phyloP scores from a whole-genome alignment of 2,113 vertebrate genomes.

The Cranoglanis bouderius region DNA sequence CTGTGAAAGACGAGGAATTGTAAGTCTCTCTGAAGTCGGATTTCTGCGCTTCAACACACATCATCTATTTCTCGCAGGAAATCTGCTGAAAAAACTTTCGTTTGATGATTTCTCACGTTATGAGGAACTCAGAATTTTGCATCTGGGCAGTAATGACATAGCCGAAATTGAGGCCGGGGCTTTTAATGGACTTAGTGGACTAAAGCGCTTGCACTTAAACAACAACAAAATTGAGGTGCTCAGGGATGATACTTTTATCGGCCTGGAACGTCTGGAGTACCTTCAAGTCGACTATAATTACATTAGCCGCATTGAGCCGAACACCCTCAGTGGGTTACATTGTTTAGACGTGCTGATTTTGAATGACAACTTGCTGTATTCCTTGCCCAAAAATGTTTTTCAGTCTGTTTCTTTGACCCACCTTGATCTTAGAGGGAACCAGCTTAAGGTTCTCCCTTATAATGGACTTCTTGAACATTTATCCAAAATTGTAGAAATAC shows the following conservation, averaged over 20 bases:
- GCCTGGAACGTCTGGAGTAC: conserved; percentile 94
- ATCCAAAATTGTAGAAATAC: conserved; percentile 93
- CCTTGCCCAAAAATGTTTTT: conserved; percentile 90
- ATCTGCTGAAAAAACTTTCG: conserved; percentile 86
- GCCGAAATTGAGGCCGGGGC: conserved; percentile 90
- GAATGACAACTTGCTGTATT: conserved; percentile 94
- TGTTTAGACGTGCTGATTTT: conserved; percentile 94
- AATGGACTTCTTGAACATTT: conserved; percentile 93
- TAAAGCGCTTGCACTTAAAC: conserved; percentile 92
- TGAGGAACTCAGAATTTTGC: conserved; percentile 88
- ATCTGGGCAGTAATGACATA: conserved; percentile 94
- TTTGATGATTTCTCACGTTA: conserved; percentile 90
- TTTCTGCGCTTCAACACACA: conserved; percentile 85
- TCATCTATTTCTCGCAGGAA: conserved; percentile 91
- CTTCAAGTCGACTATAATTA: conserved; percentile 98
- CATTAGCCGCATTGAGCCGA: conserved; percentile 88
- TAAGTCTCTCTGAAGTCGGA: conserved; percentile 86
- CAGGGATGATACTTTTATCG: conserved; percentile 89
- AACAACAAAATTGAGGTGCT: conserved; percentile 94
- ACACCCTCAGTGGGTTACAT: conserved; percentile 84
- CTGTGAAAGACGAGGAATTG: conserved; percentile 93
- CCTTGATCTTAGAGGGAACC: conserved; percentile 93
- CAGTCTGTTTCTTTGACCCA: conserved; percentile 94
- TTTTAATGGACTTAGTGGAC: conserved; percentile 89
- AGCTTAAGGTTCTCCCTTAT: conserved; percentile 91